Conservation (phyloP, 1,140 invertebrate species). For the Drosophila takahashii region DNA sequence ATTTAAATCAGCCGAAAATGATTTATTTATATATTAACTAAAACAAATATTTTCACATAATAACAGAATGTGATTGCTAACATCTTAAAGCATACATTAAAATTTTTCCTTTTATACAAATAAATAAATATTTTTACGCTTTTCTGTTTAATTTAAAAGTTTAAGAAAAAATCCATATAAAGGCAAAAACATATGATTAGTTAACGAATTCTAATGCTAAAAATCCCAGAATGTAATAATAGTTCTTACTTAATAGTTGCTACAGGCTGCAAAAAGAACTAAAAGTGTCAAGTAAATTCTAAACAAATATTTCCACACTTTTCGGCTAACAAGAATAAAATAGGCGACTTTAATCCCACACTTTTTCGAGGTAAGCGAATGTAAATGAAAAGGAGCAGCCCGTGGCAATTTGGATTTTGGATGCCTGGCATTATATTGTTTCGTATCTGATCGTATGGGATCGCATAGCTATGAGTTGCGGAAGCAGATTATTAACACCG, state of each 20-base stretch:
- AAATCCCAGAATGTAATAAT: no score
- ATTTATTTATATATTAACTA: no score
- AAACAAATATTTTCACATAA: no score
- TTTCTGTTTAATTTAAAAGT: no score
- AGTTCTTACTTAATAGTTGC: not conserved
- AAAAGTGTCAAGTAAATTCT: not conserved
- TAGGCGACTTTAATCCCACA: slow-evolving; percentile 12
- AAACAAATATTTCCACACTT: not conserved
- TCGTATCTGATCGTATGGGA: not conserved
- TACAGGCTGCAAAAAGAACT: not conserved
- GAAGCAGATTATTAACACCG: slow-evolving; percentile 65
- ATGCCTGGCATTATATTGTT: not conserved
- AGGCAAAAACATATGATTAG: no score
- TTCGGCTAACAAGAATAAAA: not conserved
- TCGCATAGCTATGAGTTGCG: slow-evolving; percentile 30
- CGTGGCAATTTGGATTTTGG: slow-evolving; percentile 9
- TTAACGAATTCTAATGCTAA: no score
- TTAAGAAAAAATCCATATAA: no score
- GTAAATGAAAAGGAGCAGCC: not conserved
- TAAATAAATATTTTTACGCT: no score
- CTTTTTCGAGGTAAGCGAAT: slow-evolving; percentile 1
- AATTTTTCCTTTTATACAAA: no score
- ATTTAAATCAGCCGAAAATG: no score
- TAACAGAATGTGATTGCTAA: no score
- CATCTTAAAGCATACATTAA: no score